phyloP scores from a whole-genome alignment of 92 coral and sea anemone species.

The Porites evermanni region DNA sequence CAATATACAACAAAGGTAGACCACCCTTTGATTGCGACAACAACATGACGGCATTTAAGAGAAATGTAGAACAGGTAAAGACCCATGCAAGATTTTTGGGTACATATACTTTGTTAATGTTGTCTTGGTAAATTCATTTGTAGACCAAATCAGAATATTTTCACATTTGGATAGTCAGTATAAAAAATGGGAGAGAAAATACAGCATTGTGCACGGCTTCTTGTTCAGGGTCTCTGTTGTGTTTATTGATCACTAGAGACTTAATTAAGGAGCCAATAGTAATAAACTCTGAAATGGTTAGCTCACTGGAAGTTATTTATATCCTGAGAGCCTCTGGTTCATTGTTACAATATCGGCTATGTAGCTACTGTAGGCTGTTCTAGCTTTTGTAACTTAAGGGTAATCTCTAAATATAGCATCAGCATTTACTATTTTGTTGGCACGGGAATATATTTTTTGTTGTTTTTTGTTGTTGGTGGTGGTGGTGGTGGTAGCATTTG shows the following conservation, averaged over 20 bases:
- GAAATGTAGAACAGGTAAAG: slow-evolving; percentile 89
- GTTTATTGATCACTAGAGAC: slow-evolving; percentile 14
- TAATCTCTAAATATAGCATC: too few species aligned
- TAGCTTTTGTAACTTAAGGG: not conserved
- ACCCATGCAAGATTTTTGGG: not conserved
- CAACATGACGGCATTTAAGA: slow-evolving; percentile 89
- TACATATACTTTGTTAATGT: not conserved
- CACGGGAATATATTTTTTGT: too few species aligned
- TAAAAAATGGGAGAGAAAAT: too few species aligned
- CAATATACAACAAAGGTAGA: slow-evolving; percentile 86
- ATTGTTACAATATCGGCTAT: not conserved
- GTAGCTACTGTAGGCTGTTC: not conserved
- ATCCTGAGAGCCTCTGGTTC: slow-evolving; percentile 33
- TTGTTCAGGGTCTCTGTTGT: slow-evolving; percentile 33
- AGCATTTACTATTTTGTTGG: too few species aligned
- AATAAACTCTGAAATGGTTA: slow-evolving; percentile 33
- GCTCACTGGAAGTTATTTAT: slow-evolving; percentile 16
- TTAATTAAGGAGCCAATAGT: slow-evolving; percentile 23
- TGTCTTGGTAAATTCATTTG: too few species aligned
- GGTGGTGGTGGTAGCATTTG: too few species aligned
- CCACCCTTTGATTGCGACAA: slow-evolving; percentile 89
- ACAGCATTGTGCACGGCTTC: slow-evolving; percentile 8
- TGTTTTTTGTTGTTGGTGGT: too few species aligned
- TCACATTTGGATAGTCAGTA: too few species aligned
- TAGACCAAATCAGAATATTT: too few species aligned